Conservation (phyloP, 2,888 invertebrate species). For the Synanthedon myopaeformis region DNA sequence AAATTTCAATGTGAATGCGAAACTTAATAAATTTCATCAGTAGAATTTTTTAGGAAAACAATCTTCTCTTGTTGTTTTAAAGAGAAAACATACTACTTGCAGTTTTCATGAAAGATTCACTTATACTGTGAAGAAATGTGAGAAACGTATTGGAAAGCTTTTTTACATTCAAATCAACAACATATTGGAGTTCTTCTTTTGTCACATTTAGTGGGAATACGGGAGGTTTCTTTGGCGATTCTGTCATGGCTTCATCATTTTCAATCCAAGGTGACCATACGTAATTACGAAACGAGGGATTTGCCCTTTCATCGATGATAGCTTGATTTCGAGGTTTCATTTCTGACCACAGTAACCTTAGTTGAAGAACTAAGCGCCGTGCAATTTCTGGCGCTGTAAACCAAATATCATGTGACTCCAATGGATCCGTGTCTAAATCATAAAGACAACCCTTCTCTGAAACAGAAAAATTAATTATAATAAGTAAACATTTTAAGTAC, state of each 20-base stretch:
- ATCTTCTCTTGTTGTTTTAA: slow-evolving; percentile 4
- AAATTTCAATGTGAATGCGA: no score
- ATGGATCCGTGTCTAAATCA: slow-evolving; percentile 29
- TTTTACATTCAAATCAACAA: slow-evolving; percentile 24
- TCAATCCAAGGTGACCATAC: slow-evolving; percentile 29
- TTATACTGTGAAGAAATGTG: slow-evolving; percentile 17
- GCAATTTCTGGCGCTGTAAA: slow-evolving; percentile 20
- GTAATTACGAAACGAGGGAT: slow-evolving; percentile 24
- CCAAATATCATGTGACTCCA: slow-evolving; percentile 32
- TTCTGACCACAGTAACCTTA: slow-evolving; percentile 26
- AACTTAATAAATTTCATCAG: no score
- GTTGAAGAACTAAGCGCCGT: slow-evolving; percentile 19
- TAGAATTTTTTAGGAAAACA: no score
- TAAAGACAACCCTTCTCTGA: slow-evolving; percentile 35
- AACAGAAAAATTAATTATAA: slow-evolving; percentile 7
- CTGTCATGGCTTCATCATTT: slow-evolving; percentile 18
- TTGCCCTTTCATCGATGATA: slow-evolving; percentile 18
- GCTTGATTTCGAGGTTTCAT: slow-evolving; percentile 20
- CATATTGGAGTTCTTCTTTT: slow-evolving; percentile 23
- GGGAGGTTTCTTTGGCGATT: slow-evolving; percentile 11
- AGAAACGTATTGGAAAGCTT: slow-evolving; percentile 21
- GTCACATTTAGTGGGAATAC: slow-evolving; percentile 28
- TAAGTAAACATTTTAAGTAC: neutral
- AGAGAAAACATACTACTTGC: slow-evolving; percentile 20
- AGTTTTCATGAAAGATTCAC: slow-evolving; percentile 21